phyloP scores from a whole-genome alignment of 2,113 vertebrate species.

The Gymnorhina tibicen region DNA sequence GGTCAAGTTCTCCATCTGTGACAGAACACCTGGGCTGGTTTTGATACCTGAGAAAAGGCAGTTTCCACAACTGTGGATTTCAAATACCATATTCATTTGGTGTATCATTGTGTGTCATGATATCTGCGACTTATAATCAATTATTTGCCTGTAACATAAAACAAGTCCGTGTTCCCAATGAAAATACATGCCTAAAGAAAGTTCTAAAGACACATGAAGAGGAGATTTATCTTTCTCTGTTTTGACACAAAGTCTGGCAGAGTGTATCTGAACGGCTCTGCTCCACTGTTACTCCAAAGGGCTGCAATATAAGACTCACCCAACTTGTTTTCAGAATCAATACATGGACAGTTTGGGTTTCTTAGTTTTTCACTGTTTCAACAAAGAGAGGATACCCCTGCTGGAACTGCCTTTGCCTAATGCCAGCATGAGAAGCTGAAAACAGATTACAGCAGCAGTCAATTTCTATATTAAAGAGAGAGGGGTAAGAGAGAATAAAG shows the following conservation, averaged over 20 bases:
- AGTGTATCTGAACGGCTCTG: background rate
- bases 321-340: background rate
- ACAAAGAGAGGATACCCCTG: background rate
- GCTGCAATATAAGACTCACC: background rate
- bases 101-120: background rate
- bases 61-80: background rate
- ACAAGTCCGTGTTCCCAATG: background rate
- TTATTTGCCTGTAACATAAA: background rate
- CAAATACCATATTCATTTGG: background rate
- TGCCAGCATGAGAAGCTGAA: conserved; percentile 6
- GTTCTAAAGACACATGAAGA: background rate
- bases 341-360: background rate
- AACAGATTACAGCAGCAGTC: background rate
- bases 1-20: background rate
- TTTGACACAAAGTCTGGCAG: background rate
- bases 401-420: background rate
- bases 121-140: background rate
- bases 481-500: background rate
- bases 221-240: background rate
- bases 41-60: background rate
- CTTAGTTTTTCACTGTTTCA: conserved; percentile 15
- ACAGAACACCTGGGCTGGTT: background rate
- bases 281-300: background rate
- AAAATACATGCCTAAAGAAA: background rate
- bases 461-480: conserved; percentile 48